Evolutionary conservation across 2,888 invertebrate genomes (phyloP), one percentile per base, ranked within the genome.

Genomic region (Syrphus vitripennis): DNA sequence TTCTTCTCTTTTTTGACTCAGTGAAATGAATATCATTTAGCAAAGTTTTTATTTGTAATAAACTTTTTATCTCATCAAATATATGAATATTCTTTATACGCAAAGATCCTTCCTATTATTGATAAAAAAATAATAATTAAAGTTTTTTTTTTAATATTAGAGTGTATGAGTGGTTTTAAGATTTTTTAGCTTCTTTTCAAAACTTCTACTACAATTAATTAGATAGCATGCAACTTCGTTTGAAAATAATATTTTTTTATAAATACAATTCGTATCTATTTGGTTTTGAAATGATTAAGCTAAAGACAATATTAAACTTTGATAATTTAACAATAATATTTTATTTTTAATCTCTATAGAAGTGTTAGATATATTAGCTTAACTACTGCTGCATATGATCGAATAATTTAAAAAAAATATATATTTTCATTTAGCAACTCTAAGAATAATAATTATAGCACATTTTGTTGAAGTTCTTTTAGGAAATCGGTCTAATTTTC

Each of bases 11-110:
- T 57, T 75, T 76, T n/a, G n/a, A 63, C 72, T 53, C 79, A 76
- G 71, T 72, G 71, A 83, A 83, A 80, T 80, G 83, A 76, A 87
- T 87, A 83, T 87, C 80, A 83, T 74, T 76, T 59, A 72, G 72
- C 57, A 61, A 80, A 40, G 37, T 26, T 59, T 42, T 53, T n/a
- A n/a, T n/a, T 37, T 63, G 57, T 14, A 16, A 24, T 3, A 16
- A 16, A 42, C 61, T 70, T 78, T 63, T 61, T 4, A n/a, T 19
- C 59, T 57, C 37, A 42, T 29, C 19, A 48, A 31, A 57, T 31
- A 14, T 50, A 50, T 14, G 48, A 48, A 12, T 48, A 26, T 29
- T 24, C 12, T 4, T 40, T 2, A 42, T 42, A 45, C 29, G 19
- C 3, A 63, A 29, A 12, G 0, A 24, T 55, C 63, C 59, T 29